Conservation (phyloP, 2,797 vertebrate genomes). For the Notamacropus eugenii region DNA sequence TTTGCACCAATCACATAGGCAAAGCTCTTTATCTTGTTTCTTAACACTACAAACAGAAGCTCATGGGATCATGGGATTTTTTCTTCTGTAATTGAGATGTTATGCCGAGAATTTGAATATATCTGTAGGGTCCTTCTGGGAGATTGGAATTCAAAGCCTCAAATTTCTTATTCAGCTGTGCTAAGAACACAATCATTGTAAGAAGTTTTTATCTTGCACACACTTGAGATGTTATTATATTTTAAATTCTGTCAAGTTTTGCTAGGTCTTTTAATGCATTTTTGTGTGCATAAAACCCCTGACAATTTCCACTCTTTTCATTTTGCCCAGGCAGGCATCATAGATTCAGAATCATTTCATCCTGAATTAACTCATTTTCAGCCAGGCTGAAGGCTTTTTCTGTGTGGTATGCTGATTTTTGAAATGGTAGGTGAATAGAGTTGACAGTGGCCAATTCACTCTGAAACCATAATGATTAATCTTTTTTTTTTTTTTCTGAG, state of each 20-base stretch:
- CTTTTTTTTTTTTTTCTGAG: constrained; percentile 64
- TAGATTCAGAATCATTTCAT: constrained; percentile 48
- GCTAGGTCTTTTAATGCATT: constrained; percentile 59
- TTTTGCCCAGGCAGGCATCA: constrained; percentile 40
- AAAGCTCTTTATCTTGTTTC: constrained; percentile 24
- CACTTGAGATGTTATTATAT: constrained; percentile 57
- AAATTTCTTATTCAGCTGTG: constrained; percentile 47
- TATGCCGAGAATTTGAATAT: constrained; percentile 39
- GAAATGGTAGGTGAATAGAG: constrained; percentile 50
- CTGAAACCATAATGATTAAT: constrained; percentile 66
- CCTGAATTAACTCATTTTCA: constrained; percentile 61
- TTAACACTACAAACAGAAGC: background rate
- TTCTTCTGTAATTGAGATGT: constrained; percentile 13
- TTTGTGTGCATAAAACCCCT: constrained; percentile 55
- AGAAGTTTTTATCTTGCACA: constrained; percentile 61
- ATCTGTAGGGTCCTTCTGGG: constrained; percentile 32
- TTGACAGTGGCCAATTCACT: constrained; percentile 60
- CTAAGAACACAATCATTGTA: constrained; percentile 44
- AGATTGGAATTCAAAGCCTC: constrained; percentile 23
- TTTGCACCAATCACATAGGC: constrained; percentile 8
- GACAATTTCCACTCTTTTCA: constrained; percentile 49
- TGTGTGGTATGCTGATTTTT: constrained; percentile 1
- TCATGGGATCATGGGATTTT: constrained; percentile 25
- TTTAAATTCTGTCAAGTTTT: constrained; percentile 65
- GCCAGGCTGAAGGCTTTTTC: constrained; percentile 46